Evolutionary conservation across 2,113 vertebrate species (phyloP), one percentile per base, ranked within the genome.

Genomic region (Gymnorhina tibicen): DNA sequence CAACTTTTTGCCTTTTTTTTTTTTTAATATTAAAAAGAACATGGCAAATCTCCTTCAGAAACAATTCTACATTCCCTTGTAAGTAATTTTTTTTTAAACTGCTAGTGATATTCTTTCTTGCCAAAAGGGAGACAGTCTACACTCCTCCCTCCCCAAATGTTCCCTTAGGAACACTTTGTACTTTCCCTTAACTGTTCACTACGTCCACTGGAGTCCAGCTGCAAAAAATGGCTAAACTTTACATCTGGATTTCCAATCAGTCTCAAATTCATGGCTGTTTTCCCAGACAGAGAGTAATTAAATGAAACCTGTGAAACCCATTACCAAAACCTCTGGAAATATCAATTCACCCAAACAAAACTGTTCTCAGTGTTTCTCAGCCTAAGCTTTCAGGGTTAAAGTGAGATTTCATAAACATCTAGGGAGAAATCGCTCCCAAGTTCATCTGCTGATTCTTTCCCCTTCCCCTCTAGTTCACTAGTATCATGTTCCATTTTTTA

Each of bases 231-330:
- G n/a, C 53, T 87, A 66, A 62, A 30, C 7, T 73, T 89, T 41
- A 46, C 87, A 89, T 96, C 74, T 96, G 94, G 66, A 76, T 89
- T 95, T 96, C 49, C 42, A 85, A 58, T 96, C 70, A 89, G 52
- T 53, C 74, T 87, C 58, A 82, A 79, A 85, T 68, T 72, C 32
- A 76, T 89, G 87, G 69, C 81, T 85, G 28, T 63, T 91, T 97
- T 96, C 93, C 94, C 93, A 96, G 89, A 72, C 62, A 55, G 63
- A 86, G 14, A 66, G 87, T 16, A 73, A 89, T 87, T 92, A 87
- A 91, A 44, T 24, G 14, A 81, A 85, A 82, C 12, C 91, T 91
- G 91, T 60, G 77, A 91, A 97, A 87, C 4, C 5, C 77, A 95
- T 96, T 91, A 94, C 28, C 9, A 76, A 85, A 94, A 93, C 53